phyloP scores from a whole-genome alignment of 2,113 vertebrate genomes.

The Guaruba guarouba region DNA sequence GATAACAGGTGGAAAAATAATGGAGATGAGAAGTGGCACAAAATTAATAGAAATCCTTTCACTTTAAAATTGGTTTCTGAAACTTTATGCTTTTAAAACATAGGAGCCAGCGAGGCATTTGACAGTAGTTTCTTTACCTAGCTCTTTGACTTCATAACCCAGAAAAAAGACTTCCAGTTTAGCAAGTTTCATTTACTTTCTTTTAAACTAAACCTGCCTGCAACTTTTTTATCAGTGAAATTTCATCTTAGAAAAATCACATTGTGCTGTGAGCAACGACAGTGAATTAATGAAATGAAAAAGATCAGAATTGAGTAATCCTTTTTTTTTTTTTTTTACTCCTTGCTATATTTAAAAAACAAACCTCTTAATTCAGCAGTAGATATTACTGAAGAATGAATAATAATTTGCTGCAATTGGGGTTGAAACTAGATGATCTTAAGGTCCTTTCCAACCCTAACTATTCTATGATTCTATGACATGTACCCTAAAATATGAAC shows the following conservation, averaged over 20 bases:
- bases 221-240: background rate
- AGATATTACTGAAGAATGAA: background rate
- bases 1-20: background rate
- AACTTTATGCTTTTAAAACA: background rate
- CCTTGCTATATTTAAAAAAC: background rate
- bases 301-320: background rate
- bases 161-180: background rate
- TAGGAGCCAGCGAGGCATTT: background rate
- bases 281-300: background rate
- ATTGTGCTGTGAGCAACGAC: background rate
- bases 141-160: background rate
- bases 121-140: background rate
- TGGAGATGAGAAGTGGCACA: background rate
- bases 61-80: background rate
- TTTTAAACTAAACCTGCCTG: background rate
- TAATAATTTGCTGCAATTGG: background rate
- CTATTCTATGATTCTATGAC: background rate
- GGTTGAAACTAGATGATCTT: too few species aligned
- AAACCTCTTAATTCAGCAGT: background rate
- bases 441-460: too few species aligned
- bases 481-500: background rate
- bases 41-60: background rate
- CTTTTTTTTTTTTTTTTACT: background rate
- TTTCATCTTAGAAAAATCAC: background rate
- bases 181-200: background rate